A percentile compares a stretch with the other conserved stretches of the same genome.
Evolutionary conservation across 2,888 invertebrate genomes (phyloP).

Genomic region (Arctia plantaginis): DNA sequence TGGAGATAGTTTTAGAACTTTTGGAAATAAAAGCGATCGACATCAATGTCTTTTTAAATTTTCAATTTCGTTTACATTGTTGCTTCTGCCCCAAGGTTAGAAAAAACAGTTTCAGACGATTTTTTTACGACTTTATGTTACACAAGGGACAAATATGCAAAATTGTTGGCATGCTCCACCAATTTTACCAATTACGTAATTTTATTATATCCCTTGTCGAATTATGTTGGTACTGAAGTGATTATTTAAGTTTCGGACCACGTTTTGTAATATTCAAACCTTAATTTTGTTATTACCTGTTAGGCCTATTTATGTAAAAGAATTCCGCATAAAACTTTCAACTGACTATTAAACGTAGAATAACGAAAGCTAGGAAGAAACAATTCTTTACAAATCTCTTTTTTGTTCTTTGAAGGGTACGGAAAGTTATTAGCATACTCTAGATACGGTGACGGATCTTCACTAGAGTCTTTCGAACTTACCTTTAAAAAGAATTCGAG

Average conservation of each 20-base stretch:
- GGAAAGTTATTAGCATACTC: background rate
- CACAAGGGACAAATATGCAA: slow-evolving; percentile 31
- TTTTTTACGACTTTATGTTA: slow-evolving; percentile 41
- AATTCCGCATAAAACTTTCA: too few species aligned
- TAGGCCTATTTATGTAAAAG: background rate
- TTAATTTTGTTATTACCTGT: background rate
- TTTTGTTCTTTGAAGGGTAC: background rate
- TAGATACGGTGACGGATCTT: too few species aligned
- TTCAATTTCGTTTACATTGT: slow-evolving; percentile 12
- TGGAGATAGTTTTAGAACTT: background rate
- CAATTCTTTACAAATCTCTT: background rate
- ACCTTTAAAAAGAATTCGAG: too few species aligned
- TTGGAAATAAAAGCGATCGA: slow-evolving; percentile 1
- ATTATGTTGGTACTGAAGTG: slow-evolving; percentile 6
- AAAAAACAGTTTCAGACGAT: slow-evolving; percentile 16
- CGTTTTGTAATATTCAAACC: background rate
- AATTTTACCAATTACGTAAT: slow-evolving; percentile 12
- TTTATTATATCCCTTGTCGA: slow-evolving; percentile 7
- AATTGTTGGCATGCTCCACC: slow-evolving; percentile 26
- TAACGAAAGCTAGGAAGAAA: background rate
- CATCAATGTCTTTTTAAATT: slow-evolving; percentile 7
- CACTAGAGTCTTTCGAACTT: too few species aligned
- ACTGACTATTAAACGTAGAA: background rate
- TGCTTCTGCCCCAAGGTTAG: slow-evolving; percentile 7
- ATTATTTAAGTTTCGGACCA: slow-evolving; percentile 6